These are phyloP conservation scores for Allygus modestus DNA, from an alignment of 2,888 invertebrate species.

Conservation along the genomic window DNA sequence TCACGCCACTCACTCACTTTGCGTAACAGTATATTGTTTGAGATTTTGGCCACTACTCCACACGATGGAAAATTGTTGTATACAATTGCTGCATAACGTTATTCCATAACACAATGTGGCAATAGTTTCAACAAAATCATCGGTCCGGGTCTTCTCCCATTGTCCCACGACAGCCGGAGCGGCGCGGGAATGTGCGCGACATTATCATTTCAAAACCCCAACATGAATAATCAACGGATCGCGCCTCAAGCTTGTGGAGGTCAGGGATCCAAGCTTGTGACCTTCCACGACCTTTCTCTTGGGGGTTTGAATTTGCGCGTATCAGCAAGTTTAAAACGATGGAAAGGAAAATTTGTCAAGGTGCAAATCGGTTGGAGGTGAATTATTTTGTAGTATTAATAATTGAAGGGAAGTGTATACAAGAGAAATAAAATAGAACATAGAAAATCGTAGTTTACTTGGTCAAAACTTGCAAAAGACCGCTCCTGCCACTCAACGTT, in stretches of 20 bases:
- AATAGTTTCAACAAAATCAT: not conserved
- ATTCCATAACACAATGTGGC: not conserved
- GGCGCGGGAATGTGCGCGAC: not conserved
- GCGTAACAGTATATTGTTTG: no score
- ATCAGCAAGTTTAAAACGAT: no score
- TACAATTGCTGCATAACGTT: not conserved
- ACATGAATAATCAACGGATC: conserved; percentile 3
- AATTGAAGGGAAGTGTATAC: no score
- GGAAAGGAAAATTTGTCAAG: no score
- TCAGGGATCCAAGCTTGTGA: not conserved
- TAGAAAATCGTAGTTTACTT: no score
- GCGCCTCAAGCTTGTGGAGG: not conserved
- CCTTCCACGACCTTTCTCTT: not conserved
- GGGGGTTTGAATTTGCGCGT: not conserved
- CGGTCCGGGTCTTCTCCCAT: not conserved
- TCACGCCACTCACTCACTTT: no score
- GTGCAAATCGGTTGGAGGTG: no score
- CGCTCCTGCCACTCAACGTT: no score
- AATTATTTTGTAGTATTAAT: no score
- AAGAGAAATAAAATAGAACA: no score
- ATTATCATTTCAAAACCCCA: conserved; percentile 13
- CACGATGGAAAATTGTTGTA: not conserved
- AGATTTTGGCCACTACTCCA: no score
- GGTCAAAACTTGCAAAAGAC: no score
- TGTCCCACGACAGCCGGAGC: not conserved